Percentiles rank a stretch among this genome's conserved stretches.
Conservation (phyloP, 2,888 invertebrate genomes). For the Spisula subtruncata region DNA sequence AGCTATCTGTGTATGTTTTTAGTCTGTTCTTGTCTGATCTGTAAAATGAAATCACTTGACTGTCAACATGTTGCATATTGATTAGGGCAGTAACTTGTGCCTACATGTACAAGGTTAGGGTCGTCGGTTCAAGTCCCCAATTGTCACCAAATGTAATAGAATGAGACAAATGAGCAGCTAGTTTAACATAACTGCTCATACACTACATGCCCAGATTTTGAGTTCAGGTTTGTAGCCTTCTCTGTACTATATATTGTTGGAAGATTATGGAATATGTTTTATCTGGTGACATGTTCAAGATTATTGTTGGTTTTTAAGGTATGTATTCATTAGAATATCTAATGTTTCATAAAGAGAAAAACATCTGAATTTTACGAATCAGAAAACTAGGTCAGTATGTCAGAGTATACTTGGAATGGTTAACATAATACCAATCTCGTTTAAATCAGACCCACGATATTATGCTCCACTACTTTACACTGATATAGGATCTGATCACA, state of each 20-base stretch:
- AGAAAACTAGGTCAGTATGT: background rate
- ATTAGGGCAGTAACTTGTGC: too few species aligned
- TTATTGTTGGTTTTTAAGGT: background rate
- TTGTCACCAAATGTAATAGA: too few species aligned
- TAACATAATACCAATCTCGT: too few species aligned
- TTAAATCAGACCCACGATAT: too few species aligned
- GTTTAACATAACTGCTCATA: too few species aligned
- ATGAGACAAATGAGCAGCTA: too few species aligned
- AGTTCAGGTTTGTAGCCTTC: background rate
- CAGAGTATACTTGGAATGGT: too few species aligned
- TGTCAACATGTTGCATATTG: background rate
- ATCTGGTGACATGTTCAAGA: background rate
- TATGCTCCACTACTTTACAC: too few species aligned
- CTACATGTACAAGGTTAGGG: background rate
- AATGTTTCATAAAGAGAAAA: too few species aligned
- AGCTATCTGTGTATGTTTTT: constrained; percentile 45
- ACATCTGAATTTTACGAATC: background rate
- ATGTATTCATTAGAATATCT: background rate
- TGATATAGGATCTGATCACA: too few species aligned
- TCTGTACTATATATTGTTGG: background rate
- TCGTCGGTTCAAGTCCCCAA: too few species aligned
- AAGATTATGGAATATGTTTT: background rate
- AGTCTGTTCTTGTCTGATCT: constrained; percentile 35
- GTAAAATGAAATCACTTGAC: background rate
- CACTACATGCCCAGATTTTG: too few species aligned